These are phyloP conservation scores for Gymnodraco acuticeps DNA, from an alignment of 2,797 vertebrate genomes.

Conservation along the genomic window DNA sequence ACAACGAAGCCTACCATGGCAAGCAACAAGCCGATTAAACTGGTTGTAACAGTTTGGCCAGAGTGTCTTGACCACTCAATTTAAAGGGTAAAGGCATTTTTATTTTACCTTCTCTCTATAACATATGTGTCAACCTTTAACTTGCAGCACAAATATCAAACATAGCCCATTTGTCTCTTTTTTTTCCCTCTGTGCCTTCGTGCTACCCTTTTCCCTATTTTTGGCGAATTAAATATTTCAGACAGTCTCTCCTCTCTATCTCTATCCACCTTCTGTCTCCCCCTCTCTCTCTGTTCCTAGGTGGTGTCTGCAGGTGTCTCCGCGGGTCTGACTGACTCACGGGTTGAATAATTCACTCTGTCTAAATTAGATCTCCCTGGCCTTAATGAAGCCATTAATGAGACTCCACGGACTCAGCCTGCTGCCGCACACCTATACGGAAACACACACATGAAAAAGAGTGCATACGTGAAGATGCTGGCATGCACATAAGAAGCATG, in stretches of 20 bases:
- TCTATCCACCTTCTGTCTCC: neutral
- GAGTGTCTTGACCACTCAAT: too few relatives aligned
- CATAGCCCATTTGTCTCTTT: neutral
- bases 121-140: neutral
- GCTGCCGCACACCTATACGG: slow-evolving; percentile 19
- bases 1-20: too few relatives aligned
- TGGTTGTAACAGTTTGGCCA: too few relatives aligned
- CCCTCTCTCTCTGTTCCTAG: slow-evolving; percentile 11
- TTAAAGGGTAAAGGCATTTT: too few relatives aligned
- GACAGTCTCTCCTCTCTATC: slow-evolving; percentile 4
- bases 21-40: too few relatives aligned
- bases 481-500: neutral
- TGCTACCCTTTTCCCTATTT: neutral
- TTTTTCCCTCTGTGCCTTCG: neutral
- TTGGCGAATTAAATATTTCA: slow-evolving; percentile 29
- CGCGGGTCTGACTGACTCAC: slow-evolving; percentile 40
- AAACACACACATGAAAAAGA: neutral
- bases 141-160: slow-evolving; percentile 7
- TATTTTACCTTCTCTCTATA: too few relatives aligned
- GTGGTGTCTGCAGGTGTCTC: slow-evolving; percentile 51
- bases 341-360: slow-evolving; percentile 67
- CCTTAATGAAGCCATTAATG: slow-evolving; percentile 70
- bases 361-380: slow-evolving; percentile 65
- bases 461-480: neutral
- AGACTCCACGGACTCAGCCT: slow-evolving; percentile 50